phyloP scores from a whole-genome alignment of 2,797 vertebrate genomes.

The Babyrousa celebensis region DNA sequence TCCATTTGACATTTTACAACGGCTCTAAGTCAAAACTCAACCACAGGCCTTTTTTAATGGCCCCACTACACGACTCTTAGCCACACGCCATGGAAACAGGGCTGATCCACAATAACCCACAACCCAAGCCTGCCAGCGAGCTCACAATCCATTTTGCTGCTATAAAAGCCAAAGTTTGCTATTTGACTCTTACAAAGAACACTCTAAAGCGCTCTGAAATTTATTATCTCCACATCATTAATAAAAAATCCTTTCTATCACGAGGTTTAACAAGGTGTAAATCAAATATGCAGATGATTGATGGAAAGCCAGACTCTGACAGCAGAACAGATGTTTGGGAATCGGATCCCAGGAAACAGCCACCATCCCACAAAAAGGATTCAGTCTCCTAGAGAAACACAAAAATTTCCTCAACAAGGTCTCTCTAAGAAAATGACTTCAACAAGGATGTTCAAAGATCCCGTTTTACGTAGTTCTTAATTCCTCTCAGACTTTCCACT shows the following conservation, averaged over 20 bases:
- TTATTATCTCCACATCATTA: neutral
- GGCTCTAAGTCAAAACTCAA: conserved; percentile 73
- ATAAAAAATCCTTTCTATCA: conserved; percentile 50
- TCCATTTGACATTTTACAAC: conserved; percentile 73
- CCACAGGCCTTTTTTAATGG: conserved; percentile 69
- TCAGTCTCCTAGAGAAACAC: conserved; percentile 48
- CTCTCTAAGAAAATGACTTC: conserved; percentile 72
- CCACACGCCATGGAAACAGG: conserved; percentile 61
- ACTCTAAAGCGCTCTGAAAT: neutral
- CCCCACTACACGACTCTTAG: conserved; percentile 23
- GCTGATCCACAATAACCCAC: neutral
- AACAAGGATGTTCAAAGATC: conserved; percentile 46
- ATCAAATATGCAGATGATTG: neutral
- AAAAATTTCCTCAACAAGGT: conserved; percentile 54
- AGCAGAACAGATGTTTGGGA: conserved; percentile 63
- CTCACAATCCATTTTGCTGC: neutral
- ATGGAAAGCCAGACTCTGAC: conserved; percentile 50
- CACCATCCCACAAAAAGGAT: conserved; percentile 45
- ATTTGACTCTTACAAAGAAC: neutral
- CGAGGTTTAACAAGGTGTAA: neutral
- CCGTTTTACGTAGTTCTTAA: conserved; percentile 35
- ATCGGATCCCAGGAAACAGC: neutral
- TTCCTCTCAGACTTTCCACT: conserved; percentile 55
- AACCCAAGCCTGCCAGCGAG: neutral
- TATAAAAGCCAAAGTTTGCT: neutral